These are phyloP conservation scores for Ditula angustiorana DNA, from an alignment of 2,888 invertebrate genomes.

Conservation along the genomic window DNA sequence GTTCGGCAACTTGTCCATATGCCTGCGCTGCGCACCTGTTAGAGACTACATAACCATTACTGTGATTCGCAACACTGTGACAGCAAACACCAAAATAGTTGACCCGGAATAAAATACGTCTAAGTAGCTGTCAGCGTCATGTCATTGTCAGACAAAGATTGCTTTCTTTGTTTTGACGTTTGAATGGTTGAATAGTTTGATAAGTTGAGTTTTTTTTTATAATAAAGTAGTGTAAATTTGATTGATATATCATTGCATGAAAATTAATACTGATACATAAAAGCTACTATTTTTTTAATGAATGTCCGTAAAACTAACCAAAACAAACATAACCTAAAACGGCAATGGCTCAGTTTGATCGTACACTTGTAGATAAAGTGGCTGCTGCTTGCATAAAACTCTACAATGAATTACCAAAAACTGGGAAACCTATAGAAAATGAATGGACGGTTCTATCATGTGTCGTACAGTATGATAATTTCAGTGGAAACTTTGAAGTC, in stretches of 20 bases:
- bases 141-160: constrained; percentile 26
- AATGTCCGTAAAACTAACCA: too few species aligned
- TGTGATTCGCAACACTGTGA: too few species aligned
- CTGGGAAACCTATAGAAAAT: constrained; percentile 90
- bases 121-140: background rate
- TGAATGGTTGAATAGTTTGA: too few species aligned
- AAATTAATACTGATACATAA: too few species aligned
- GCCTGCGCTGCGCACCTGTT: too few species aligned
- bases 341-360: constrained; percentile 53
- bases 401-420: constrained; percentile 88
- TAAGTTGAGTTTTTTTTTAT: too few species aligned
- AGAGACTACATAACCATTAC: too few species aligned
- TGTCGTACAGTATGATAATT: constrained; percentile 85
- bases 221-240: too few species aligned
- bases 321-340: constrained; percentile 23
- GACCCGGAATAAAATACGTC: constrained; percentile 3
- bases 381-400: constrained; percentile 86
- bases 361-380: constrained; percentile 75
- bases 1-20: too few species aligned
- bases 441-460: constrained; percentile 96
- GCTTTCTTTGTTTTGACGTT: too few species aligned
- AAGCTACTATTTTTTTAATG: background rate
- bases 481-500: constrained; percentile 77
- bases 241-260: too few species aligned
- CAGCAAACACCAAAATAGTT: background rate